Conservation (phyloP, 2,113 vertebrate genomes). For the Phylloscopus whistleri region DNA sequence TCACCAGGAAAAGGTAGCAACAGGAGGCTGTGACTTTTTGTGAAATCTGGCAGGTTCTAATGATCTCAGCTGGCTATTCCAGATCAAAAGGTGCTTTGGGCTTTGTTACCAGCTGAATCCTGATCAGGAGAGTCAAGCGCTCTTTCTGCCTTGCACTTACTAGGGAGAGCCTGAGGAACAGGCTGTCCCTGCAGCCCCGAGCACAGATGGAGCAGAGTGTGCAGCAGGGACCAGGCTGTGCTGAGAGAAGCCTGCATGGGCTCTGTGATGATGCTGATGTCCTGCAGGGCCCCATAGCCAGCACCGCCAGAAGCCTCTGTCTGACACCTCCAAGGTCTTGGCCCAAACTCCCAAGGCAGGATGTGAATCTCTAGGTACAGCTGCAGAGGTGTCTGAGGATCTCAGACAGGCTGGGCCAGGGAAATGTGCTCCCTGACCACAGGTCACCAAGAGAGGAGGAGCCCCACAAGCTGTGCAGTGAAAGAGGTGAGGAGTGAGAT, state of each 20-base stretch:
- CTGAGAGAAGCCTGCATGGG: rapidly evolving
- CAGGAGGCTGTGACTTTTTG: not conserved
- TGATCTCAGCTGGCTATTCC: not conserved
- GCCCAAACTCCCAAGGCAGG: not conserved
- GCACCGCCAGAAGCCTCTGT: not conserved
- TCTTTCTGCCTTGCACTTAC: not conserved
- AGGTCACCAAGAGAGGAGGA: not conserved
- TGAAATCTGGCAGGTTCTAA: not conserved
- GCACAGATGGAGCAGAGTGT: not conserved
- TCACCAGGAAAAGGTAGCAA: not conserved
- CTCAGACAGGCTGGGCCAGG: not conserved
- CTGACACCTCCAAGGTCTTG: not conserved
- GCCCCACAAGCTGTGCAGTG: not conserved
- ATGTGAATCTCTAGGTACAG: not conserved
- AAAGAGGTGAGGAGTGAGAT: not conserved
- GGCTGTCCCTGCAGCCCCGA: not conserved
- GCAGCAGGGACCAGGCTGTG: not conserved
- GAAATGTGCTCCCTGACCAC: not conserved
- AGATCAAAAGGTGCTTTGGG: not conserved
- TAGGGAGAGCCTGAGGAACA: not conserved
- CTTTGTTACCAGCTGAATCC: not conserved
- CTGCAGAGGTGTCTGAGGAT: not conserved
- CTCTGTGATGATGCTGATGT: rapidly evolving
- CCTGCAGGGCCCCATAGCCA: not conserved
- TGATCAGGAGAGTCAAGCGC: not conserved